phyloP scores from a whole-genome alignment of 2,113 vertebrate genomes.

The Microcebus tavaratra region DNA sequence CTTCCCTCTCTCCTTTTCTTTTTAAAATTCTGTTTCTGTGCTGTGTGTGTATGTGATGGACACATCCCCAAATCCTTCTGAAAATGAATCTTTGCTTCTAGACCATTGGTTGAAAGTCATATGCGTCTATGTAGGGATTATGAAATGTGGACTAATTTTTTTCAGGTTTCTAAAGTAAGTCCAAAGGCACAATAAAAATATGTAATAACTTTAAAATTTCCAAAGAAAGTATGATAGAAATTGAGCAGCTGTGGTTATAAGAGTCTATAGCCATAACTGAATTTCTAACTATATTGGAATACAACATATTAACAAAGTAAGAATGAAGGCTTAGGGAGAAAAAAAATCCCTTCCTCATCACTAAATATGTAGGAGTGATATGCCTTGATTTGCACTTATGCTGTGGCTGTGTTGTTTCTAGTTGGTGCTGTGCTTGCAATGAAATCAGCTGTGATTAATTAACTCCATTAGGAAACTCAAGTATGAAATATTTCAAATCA shows the following conservation, averaged over 20 bases:
- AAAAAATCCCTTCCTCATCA: neutral
- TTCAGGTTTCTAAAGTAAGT: neutral
- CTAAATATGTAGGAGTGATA: slow-evolving; percentile 17
- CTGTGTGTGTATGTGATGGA: neutral
- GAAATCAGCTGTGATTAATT: slow-evolving; percentile 77
- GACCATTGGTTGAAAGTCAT: neutral
- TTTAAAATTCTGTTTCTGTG: neutral
- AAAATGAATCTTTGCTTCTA: neutral
- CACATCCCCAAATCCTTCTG: neutral
- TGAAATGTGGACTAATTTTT: neutral
- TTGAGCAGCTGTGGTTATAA: neutral
- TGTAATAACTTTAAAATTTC: neutral
- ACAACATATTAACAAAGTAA: neutral
- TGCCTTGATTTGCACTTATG: neutral
- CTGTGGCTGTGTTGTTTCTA: neutral
- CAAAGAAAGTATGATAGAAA: neutral
- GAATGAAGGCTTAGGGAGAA: neutral
- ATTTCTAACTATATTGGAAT: neutral
- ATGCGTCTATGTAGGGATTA: neutral
- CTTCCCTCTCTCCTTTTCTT: neutral
- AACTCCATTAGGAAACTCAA: slow-evolving; percentile 77
- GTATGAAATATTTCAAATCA: slow-evolving; percentile 79
- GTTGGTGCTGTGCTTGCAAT: slow-evolving; percentile 64
- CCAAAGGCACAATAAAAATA: neutral
- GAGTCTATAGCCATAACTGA: neutral